Evolutionary conservation across 2,888 invertebrate species (phyloP).

Genomic region (Drosophila rellima): DNA sequence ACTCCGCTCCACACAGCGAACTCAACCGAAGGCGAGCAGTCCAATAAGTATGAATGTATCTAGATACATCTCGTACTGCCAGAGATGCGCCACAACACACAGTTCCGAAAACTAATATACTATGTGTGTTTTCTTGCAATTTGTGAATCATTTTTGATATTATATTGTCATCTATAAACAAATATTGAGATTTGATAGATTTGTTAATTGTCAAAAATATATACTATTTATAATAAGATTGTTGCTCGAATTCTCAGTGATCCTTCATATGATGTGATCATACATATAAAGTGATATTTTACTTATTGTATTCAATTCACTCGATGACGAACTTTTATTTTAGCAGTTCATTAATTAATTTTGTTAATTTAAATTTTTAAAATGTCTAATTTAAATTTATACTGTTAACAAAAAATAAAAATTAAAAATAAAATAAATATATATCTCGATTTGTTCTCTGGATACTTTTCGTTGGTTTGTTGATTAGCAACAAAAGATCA

Average conservation of each 20-base stretch:
- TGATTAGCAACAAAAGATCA: too few relatives aligned
- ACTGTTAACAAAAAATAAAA: too few relatives aligned
- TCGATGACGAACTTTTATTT: neutral
- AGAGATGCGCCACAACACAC: constrained; percentile 44
- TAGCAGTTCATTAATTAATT: neutral
- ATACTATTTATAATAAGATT: too few relatives aligned
- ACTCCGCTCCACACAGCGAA: constrained; percentile 39
- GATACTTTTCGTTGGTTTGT: neutral
- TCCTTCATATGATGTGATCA: too few relatives aligned
- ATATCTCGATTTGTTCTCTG: too few relatives aligned
- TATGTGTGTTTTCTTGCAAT: constrained; percentile 8
- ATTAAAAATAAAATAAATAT: too few relatives aligned
- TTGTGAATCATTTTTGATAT: constrained; percentile 1
- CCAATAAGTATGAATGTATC: constrained; percentile 61
- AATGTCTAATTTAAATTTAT: too few relatives aligned
- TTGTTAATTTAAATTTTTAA: too few relatives aligned
- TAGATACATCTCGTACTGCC: constrained; percentile 37
- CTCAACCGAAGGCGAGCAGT: constrained; percentile 43
- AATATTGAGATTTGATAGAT: neutral
- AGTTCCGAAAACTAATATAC: constrained; percentile 13
- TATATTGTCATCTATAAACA: neutral
- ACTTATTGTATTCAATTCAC: neutral
- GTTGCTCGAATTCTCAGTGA: too few relatives aligned
- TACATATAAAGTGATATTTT: neutral
- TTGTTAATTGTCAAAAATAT: neutral